Conservation (phyloP, 2,113 vertebrate genomes). For the Clupea harengus region DNA sequence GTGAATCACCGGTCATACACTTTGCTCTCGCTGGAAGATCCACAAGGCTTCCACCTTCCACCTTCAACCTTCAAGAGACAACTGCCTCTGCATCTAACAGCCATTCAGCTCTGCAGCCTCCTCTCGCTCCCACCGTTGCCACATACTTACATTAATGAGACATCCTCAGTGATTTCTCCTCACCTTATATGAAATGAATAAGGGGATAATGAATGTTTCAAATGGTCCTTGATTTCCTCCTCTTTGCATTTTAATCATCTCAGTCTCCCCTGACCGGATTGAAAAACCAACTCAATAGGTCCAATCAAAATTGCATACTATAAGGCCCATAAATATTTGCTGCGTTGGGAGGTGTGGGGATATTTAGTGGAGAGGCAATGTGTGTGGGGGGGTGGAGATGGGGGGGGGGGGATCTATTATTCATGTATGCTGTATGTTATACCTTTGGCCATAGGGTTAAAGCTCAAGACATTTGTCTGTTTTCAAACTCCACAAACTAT, state of each 20-base stretch:
- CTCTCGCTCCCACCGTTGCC: not conserved
- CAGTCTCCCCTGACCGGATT: not conserved
- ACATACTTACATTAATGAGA: not conserved
- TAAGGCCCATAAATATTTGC: conserved; percentile 23
- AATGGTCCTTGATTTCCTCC: not conserved
- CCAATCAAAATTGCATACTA: not conserved
- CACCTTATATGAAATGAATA: not conserved
- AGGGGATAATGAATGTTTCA: conserved; percentile 17
- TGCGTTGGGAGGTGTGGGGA: not conserved
- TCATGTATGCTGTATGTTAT: conserved; percentile 40
- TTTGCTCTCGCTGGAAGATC: too few relatives aligned
- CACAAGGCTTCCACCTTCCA: too few relatives aligned
- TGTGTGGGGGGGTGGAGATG: too few relatives aligned
- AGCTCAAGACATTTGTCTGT: conserved; percentile 33
- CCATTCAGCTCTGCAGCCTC: too few relatives aligned
- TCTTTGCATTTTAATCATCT: not conserved
- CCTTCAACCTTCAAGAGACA: too few relatives aligned
- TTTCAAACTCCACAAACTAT: conserved; percentile 45
- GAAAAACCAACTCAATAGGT: not conserved
- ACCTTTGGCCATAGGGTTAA: conserved; percentile 23
- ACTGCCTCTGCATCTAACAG: too few relatives aligned
- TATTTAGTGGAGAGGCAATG: not conserved
- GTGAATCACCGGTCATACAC: too few relatives aligned
- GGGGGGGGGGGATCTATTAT: not conserved
- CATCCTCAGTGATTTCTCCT: not conserved